Percentiles rank a stretch among this genome's conserved stretches.
Evolutionary conservation across 2,888 invertebrate species (phyloP).

Genomic region (Steinernema carpocapsae): DNA sequence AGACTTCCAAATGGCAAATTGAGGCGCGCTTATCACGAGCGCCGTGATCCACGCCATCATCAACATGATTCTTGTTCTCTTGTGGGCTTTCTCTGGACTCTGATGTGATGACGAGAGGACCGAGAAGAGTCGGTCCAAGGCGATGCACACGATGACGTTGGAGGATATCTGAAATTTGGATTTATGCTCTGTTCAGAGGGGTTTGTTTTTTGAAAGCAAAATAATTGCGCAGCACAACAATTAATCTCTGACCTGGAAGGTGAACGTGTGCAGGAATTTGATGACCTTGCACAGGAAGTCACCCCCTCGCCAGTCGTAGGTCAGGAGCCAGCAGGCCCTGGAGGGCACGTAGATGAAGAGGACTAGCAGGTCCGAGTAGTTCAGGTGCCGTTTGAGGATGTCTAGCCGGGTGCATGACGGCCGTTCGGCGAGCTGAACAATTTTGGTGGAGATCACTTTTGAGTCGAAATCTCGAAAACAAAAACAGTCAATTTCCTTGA

Average conservation of each 20-base stretch:
- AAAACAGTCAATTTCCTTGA: no score
- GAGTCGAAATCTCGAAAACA: neutral
- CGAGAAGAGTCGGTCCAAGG: conserved; percentile 66
- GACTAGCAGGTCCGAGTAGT: conserved; percentile 67
- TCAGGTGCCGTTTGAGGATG: conserved; percentile 66
- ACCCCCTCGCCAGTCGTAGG: conserved; percentile 68
- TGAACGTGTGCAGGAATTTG: conserved; percentile 64
- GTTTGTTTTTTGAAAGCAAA: neutral
- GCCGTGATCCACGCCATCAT: conserved; percentile 62
- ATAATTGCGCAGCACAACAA: neutral
- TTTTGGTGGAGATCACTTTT: neutral
- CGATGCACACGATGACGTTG: conserved; percentile 69
- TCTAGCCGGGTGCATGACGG: conserved; percentile 62
- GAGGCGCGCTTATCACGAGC: conserved; percentile 57
- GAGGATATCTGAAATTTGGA: conserved; percentile 63
- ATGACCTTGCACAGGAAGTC: conserved; percentile 65
- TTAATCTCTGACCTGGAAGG: conserved; percentile 60
- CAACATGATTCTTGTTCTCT: conserved; percentile 59
- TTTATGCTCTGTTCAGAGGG: neutral
- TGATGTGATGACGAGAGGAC: conserved; percentile 61
- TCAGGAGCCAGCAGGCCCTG: conserved; percentile 65
- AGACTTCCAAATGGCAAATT: conserved; percentile 63
- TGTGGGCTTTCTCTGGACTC: conserved; percentile 58
- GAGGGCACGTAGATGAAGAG: conserved; percentile 68
- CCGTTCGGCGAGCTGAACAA: conserved; percentile 62